These are phyloP conservation scores for Aldrovandia affinis DNA, from an alignment of 2,797 vertebrate genomes.

Conservation along the genomic window DNA sequence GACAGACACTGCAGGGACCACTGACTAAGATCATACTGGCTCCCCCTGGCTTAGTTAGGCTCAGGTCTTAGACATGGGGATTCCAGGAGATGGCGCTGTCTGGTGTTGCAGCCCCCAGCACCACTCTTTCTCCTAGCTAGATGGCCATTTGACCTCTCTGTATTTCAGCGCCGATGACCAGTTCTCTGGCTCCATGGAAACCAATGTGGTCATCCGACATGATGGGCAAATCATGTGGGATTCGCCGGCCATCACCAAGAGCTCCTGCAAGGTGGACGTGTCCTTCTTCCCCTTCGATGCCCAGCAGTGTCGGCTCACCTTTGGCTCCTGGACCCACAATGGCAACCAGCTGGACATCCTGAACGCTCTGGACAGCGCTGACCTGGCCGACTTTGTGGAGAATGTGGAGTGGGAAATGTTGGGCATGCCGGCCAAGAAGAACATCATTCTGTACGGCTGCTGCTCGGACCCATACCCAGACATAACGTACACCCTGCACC, in stretches of 20 bases:
- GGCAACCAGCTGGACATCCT: conserved; percentile 87
- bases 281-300: conserved; percentile 88
- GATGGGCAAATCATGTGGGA: conserved; percentile 86
- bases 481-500: conserved; percentile 84
- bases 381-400: conserved; percentile 86
- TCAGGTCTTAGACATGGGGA: not conserved
- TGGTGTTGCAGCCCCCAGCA: not conserved
- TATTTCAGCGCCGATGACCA: conserved; percentile 77
- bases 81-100: not conserved
- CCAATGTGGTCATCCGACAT: conserved; percentile 83
- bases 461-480: conserved; percentile 91
- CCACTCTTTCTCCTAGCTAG: not conserved
- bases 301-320: conserved; percentile 84
- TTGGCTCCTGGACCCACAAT: conserved; percentile 91
- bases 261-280: conserved; percentile 89
- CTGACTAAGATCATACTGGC: no score
- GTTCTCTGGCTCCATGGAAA: conserved; percentile 84
- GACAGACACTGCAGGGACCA: no score
- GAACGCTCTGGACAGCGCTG: conserved; percentile 70
- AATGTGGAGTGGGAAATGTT: conserved; percentile 91
- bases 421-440: conserved; percentile 86
- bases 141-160: conserved; percentile 7
- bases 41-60: no score
- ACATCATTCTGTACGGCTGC: conserved; percentile 85
- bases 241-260: conserved; percentile 88